Conservation (phyloP, 2,113 vertebrate species). For the Sinocyclocheilus rhinocerous region DNA sequence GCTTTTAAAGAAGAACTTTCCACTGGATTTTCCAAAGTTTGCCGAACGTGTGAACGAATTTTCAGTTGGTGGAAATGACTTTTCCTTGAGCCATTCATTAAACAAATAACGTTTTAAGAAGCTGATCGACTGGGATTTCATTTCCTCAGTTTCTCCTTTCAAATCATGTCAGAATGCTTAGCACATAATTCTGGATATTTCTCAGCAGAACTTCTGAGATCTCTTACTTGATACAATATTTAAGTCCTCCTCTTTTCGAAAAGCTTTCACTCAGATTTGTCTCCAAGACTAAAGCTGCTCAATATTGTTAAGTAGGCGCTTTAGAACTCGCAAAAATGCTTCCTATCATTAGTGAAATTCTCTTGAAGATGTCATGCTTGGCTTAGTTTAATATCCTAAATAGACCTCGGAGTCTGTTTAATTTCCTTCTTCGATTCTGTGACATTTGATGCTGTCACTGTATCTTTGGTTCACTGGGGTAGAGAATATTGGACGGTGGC, state of each 20-base stretch:
- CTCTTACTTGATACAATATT: constrained; percentile 26
- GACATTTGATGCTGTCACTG: constrained; percentile 46
- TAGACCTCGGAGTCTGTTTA: constrained; percentile 42
- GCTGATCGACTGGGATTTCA: background rate
- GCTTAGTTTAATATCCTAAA: constrained; percentile 58
- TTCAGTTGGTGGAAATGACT: background rate
- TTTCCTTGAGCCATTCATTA: background rate
- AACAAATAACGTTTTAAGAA: background rate
- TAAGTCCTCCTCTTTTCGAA: constrained; percentile 16
- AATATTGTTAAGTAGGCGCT: constrained; percentile 18
- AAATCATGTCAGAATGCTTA: background rate
- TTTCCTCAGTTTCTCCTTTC: background rate
- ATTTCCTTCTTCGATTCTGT: constrained; percentile 56
- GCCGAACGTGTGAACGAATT: background rate
- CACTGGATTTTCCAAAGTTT: background rate
- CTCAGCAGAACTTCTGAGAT: background rate
- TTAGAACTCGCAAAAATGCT: constrained; percentile 13
- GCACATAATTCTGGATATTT: background rate
- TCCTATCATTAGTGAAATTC: constrained; percentile 45
- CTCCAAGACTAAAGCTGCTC: constrained; percentile 17
- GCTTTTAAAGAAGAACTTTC: background rate
- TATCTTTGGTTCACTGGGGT: constrained; percentile 49
- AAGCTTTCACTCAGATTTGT: constrained; percentile 46
- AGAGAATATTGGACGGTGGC: constrained; percentile 45
- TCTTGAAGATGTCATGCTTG: constrained; percentile 49